Evolutionary conservation across 92 coral and sea anemone genomes (phyloP).

Genomic region (Palythoa caribaeorum): DNA sequence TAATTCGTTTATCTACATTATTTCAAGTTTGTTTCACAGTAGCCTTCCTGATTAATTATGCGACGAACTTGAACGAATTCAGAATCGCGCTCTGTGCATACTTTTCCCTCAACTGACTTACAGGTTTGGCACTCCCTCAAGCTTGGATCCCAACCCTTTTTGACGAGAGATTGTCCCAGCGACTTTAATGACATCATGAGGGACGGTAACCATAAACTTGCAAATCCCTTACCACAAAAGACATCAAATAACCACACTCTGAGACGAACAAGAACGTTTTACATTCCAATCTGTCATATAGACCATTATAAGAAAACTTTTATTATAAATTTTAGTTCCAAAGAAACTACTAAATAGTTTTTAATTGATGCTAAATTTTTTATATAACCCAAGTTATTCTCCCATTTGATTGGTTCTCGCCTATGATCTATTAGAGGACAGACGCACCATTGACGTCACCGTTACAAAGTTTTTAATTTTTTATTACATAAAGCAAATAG

Average conservation of each 20-base stretch:
- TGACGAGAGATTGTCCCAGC: constrained; percentile 26
- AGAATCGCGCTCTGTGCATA: constrained; percentile 52
- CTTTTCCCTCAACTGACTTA: constrained; percentile 35
- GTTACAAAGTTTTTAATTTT: no score
- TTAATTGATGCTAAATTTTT: background rate
- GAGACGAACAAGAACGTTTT: background rate
- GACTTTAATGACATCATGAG: background rate
- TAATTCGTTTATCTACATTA: no score
- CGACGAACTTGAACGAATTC: constrained; percentile 59
- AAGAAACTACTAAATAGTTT: background rate
- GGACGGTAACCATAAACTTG: constrained; percentile 1
- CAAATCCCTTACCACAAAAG: background rate
- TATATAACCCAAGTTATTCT: no score
- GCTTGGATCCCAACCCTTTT: constrained; percentile 42
- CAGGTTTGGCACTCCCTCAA: constrained; percentile 16
- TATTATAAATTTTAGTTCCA: background rate
- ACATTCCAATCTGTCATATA: background rate
- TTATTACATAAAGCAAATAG: no score
- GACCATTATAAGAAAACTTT: background rate
- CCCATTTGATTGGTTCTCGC: no score
- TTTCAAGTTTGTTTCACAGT: no score
- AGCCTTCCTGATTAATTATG: constrained; percentile 54
- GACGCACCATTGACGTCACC: no score
- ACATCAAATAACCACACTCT: background rate
- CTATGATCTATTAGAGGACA: no score